Percentiles rank a stretch among this genome's conserved stretches.
phyloP scores from a whole-genome alignment of 1,140 invertebrate species.

The Bombus confusus region DNA sequence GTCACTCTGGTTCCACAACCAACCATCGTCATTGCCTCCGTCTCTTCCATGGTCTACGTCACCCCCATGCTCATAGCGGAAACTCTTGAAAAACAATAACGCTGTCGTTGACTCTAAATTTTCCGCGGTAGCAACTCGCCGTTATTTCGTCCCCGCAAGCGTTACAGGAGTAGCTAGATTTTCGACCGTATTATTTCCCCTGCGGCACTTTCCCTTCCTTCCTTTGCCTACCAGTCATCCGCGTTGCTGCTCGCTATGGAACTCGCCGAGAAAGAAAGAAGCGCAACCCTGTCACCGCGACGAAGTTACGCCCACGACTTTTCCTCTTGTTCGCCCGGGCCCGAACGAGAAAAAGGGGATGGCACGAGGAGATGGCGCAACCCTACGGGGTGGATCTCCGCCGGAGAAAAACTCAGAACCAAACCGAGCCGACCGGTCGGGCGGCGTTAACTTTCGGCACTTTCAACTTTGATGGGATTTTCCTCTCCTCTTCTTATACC shows the following conservation, averaged over 20 bases:
- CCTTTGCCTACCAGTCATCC: not conserved
- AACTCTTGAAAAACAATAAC: slow-evolving; percentile 73
- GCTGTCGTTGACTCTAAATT: slow-evolving; percentile 72
- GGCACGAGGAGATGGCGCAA: not conserved
- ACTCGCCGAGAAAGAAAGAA: slow-evolving; percentile 16
- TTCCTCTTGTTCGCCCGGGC: slow-evolving; percentile 53
- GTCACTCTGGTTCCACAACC: not conserved
- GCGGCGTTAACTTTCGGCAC: slow-evolving; percentile 69
- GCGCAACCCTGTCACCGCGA: slow-evolving; percentile 31
- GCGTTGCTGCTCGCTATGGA: not conserved
- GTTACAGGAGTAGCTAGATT: slow-evolving; percentile 39
- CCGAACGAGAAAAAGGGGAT: slow-evolving; percentile 42
- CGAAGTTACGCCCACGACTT: slow-evolving; percentile 61
- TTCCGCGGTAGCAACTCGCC: slow-evolving; percentile 66
- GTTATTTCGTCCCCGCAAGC: slow-evolving; percentile 65
- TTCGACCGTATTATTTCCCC: slow-evolving; percentile 72
- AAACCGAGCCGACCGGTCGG: slow-evolving; percentile 42
- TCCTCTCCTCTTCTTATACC: slow-evolving; percentile 18
- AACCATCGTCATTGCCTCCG: not conserved
- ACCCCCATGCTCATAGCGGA: slow-evolving; percentile 20
- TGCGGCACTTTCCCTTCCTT: slow-evolving; percentile 62
- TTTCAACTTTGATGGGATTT: slow-evolving; percentile 74
- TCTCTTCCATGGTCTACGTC: not conserved
- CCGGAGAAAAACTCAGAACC: slow-evolving; percentile 53
- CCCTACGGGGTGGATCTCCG: not conserved